Conservation (phyloP, 2,797 vertebrate species). For the Momotus momota region DNA sequence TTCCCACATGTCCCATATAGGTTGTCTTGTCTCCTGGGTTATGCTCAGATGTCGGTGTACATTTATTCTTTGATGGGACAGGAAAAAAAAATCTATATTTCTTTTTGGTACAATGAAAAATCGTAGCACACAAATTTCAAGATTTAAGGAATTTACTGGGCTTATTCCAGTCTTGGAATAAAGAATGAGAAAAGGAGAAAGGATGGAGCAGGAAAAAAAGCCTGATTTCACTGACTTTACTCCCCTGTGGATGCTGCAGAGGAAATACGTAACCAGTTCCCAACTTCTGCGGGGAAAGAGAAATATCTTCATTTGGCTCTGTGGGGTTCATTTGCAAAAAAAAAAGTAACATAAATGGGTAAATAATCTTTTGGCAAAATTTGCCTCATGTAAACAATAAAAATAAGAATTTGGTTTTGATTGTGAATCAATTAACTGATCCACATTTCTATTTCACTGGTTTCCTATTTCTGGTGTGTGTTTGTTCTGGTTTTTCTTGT, state of each 20-base stretch:
- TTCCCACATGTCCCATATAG: rapidly evolving
- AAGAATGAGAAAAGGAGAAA: not conserved
- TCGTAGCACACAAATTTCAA: not conserved
- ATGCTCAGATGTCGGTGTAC: not conserved
- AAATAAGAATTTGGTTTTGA: not conserved
- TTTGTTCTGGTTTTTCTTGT: too few relatives aligned
- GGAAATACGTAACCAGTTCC: not conserved
- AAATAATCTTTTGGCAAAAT: not conserved
- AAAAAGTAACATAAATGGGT: not conserved
- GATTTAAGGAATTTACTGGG: not conserved
- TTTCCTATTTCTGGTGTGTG: not conserved
- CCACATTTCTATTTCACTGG: not conserved
- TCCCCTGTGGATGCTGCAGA: not conserved
- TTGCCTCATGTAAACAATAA: not conserved
- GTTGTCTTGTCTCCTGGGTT: not conserved
- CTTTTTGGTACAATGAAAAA: not conserved
- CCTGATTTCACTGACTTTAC: not conserved
- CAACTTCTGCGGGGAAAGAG: not conserved
- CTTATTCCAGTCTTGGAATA: not conserved
- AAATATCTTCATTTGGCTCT: not conserved
- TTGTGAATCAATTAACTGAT: not conserved
- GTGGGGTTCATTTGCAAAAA: not conserved
- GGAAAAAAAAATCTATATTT: not conserved
- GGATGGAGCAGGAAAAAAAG: not conserved
- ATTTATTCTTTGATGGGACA: not conserved